A percentile compares a stretch with the other conserved stretches of the same genome.
Conservation (phyloP, 2,888 invertebrate genomes). For the Caenorhabditis afra region DNA sequence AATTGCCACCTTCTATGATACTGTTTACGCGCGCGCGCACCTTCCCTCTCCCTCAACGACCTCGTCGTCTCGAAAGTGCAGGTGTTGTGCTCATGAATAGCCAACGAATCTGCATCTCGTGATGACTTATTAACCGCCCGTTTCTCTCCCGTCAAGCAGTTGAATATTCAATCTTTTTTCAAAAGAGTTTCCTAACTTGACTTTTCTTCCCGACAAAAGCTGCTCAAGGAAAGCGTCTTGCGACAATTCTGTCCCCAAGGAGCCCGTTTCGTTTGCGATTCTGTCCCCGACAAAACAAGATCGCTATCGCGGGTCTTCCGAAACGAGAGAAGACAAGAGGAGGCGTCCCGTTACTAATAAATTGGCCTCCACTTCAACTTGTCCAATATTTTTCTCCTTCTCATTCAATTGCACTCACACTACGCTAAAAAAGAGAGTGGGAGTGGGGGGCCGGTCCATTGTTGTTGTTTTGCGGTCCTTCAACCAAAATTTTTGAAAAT, state of each 20-base stretch:
- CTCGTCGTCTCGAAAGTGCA: conserved; percentile 24
- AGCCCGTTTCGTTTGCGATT: conserved; percentile 17
- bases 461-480: conserved; percentile 47
- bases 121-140: conserved; percentile 52
- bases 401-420: conserved; percentile 41
- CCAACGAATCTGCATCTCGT: conserved; percentile 41
- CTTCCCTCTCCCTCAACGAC: conserved; percentile 20
- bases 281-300: conserved; percentile 32
- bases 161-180: conserved; percentile 37
- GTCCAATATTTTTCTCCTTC: conserved; percentile 6
- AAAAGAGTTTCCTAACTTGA: too few relatives aligned
- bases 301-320: conserved; percentile 34
- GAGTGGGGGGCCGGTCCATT: conserved; percentile 21
- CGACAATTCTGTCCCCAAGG: conserved; percentile 50
- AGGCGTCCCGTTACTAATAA: conserved; percentile 46
- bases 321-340: conserved; percentile 11
- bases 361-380: conserved; percentile 41
- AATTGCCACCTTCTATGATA: conserved; percentile 44
- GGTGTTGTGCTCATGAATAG: conserved; percentile 55
- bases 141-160: conserved; percentile 27
- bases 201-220: background rate
- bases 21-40: conserved; percentile 40
- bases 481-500: conserved; percentile 45
- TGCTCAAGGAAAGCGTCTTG: conserved; percentile 1
- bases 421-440: conserved; percentile 33